Evolutionary conservation across 1,140 invertebrate genomes (phyloP), one percentile per base, ranked within the genome.

Genomic region (Brachionus calyciflorus): DNA sequence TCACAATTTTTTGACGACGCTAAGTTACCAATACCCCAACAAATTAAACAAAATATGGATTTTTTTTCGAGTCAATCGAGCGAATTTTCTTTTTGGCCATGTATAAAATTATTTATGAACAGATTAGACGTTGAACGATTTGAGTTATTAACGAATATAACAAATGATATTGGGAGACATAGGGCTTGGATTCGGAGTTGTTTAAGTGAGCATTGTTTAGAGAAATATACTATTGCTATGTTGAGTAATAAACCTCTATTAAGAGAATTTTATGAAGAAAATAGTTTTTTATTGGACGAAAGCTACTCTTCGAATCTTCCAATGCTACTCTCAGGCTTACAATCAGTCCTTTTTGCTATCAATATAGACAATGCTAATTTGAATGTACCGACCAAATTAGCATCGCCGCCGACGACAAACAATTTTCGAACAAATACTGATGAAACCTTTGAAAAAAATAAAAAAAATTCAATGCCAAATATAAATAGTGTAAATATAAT

Each of bases 81-180:
- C 30, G 78, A 77, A 78, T 5, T 78, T 83, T 82, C 80, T 19
- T 85, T 82, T 79, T 87, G 85, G 86, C 80, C 82, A 55, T 83
- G 84, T 80, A 81, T 86, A 10, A 82, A 84, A 78, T 81, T 86
- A 77, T 89, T 91, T 81, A 82, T 94, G 33, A 93, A 91, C 51
- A 90, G 90, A 85, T 92, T 94, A 85, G 93, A 96, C 82, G 88
- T 90, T 79, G 91, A 94, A 82, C 87, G 93, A 78, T 94, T 92
- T 83, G 87, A 88, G 77, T 87, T 90, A n/a, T 85, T 95, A 30
- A 89, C 90, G 80, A 89, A 90, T 79, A 90, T 95, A 14, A 89
- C 89, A 79, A 92, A 91, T 19, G 91, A 93, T 84, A 87, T 88
- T 76, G 92, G 92, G 19, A 87, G 91, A 83, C 92, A 92, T 14